A percentile compares a stretch with the other conserved stretches of the same genome.
phyloP scores from a whole-genome alignment of 2,888 invertebrate genomes.

The Eupithecia vulgata region DNA sequence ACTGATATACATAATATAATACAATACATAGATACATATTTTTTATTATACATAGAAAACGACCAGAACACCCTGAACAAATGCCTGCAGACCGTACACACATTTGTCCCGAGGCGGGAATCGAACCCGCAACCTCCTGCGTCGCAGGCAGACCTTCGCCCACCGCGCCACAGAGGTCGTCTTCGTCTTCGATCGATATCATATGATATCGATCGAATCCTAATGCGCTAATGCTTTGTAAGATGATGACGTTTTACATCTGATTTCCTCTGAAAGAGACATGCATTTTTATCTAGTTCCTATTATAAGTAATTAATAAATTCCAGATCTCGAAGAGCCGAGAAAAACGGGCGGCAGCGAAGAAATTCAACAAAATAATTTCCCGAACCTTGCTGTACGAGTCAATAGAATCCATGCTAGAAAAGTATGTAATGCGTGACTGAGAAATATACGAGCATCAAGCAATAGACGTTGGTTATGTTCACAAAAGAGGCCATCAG shows the following conservation, averaged over 20 bases:
- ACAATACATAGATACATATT: too few species aligned
- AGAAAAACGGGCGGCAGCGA: slow-evolving; percentile 48
- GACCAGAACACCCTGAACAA: too few species aligned
- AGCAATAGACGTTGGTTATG: not conserved
- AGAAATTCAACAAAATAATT: slow-evolving; percentile 44
- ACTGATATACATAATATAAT: too few species aligned
- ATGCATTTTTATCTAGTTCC: not conserved
- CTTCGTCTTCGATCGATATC: too few species aligned
- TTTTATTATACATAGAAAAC: too few species aligned
- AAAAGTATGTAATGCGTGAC: slow-evolving; percentile 45
- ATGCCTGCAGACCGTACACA: too few species aligned
- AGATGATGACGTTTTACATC: not conserved
- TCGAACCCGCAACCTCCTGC: too few species aligned
- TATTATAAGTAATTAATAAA: not conserved
- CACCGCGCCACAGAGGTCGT: too few species aligned
- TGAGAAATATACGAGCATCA: not conserved
- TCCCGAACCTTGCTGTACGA: slow-evolving; percentile 49
- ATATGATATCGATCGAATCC: not conserved
- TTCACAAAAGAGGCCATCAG: not conserved
- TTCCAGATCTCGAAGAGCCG: slow-evolving; percentile 61
- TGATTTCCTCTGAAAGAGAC: not conserved
- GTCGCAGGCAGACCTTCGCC: too few species aligned
- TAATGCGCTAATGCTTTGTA: not conserved
- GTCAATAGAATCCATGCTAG: slow-evolving; percentile 50
- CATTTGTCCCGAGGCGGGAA: too few species aligned